A percentile compares a stretch with the other conserved stretches of the same genome.
These are phyloP conservation scores for Chrysocyon brachyurus DNA, from an alignment of 2,797 vertebrate species.

Conservation along the genomic window DNA sequence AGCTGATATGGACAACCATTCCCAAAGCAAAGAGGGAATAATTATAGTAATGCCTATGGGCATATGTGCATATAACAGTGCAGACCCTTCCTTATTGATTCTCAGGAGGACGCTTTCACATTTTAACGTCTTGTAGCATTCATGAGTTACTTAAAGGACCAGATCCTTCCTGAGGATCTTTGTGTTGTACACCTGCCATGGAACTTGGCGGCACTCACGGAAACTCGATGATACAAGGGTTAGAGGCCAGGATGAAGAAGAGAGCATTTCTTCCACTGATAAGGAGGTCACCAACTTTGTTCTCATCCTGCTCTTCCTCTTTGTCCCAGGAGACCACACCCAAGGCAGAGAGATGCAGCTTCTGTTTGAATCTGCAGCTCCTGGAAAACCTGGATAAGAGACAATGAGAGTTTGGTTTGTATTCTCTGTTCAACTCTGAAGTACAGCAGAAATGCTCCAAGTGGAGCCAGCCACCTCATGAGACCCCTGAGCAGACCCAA, in stretches of 20 bases:
- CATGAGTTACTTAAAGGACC: neutral
- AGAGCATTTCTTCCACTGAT: slow-evolving; percentile 82
- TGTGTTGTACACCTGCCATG: neutral
- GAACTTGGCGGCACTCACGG: slow-evolving; percentile 81
- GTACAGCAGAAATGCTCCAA: accelerated
- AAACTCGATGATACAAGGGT: slow-evolving; percentile 87
- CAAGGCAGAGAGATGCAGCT: slow-evolving; percentile 86
- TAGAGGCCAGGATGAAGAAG: slow-evolving; percentile 84
- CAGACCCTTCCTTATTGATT: neutral
- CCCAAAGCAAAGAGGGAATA: neutral
- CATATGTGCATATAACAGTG: accelerated
- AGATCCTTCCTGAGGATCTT: neutral
- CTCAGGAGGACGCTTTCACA: neutral
- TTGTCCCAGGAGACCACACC: slow-evolving; percentile 84
- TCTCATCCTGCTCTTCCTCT: slow-evolving; percentile 51
- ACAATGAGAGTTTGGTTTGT: neutral
- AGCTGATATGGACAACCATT: neutral
- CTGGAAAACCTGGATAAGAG: slow-evolving; percentile 82
- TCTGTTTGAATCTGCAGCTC: slow-evolving; percentile 88
- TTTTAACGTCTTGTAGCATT: neutral
- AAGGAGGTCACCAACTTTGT: slow-evolving; percentile 75
- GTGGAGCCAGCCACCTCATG: neutral
- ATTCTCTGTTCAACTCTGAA: neutral
- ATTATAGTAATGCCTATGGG: accelerated
- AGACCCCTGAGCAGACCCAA: neutral